A percentile compares a stretch with the other conserved stretches of the same genome.
These are phyloP conservation scores for Plebejus argus DNA, from an alignment of 2,888 invertebrate genomes.

Conservation along the genomic window DNA sequence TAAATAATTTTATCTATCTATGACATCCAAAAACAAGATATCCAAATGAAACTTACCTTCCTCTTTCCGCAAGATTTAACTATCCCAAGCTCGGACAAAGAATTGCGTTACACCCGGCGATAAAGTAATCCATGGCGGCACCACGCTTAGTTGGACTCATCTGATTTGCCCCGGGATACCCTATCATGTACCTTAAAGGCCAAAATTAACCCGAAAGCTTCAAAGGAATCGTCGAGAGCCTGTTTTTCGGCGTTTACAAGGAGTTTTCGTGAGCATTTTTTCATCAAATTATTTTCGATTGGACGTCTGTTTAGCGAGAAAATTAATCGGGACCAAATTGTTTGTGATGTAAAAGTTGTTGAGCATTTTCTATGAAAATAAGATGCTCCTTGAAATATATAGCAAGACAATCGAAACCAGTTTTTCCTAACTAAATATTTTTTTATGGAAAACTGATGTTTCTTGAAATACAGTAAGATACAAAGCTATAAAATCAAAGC, in stretches of 20 bases:
- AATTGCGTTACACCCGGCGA: constrained; percentile 3
- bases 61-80: background rate
- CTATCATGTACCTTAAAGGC: constrained; percentile 1
- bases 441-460: too few species aligned
- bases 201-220: constrained; percentile 19
- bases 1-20: too few species aligned
- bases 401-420: too few species aligned
- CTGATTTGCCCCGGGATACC: background rate
- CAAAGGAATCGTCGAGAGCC: constrained; percentile 3
- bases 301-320: background rate
- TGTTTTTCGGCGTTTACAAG: background rate
- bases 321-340: too few species aligned
- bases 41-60: background rate
- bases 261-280: background rate
- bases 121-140: constrained; percentile 11
- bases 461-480: too few species aligned
- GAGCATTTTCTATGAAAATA: too few species aligned
- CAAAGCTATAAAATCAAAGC: too few species aligned
- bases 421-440: too few species aligned
- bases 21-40: background rate
- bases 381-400: too few species aligned
- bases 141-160: background rate
- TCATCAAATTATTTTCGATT: constrained; percentile 1
- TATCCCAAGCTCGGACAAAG: background rate
- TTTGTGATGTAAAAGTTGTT: too few species aligned